These are phyloP conservation scores for Campoletis sonorensis DNA, from an alignment of 1,140 invertebrate genomes.

Conservation along the genomic window DNA sequence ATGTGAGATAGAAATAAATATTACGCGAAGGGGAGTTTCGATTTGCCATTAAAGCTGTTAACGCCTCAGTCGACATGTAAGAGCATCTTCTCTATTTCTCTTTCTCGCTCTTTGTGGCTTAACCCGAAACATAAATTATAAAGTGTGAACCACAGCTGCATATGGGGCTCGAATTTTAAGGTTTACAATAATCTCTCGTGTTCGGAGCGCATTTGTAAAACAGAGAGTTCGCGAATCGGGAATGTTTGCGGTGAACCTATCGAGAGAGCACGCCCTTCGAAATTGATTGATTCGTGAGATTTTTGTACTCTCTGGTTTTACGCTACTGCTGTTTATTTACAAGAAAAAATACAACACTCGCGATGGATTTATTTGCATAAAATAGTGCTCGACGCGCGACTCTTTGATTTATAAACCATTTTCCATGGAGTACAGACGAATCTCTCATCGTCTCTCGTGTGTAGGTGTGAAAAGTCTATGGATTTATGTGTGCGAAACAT, in stretches of 20 bases:
- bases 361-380: slow-evolving; percentile 35
- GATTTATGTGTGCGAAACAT: background rate
- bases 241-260: no score
- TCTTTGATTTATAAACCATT: slow-evolving; percentile 40
- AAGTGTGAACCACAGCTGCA: background rate
- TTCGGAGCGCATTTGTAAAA: no score
- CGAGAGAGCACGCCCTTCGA: background rate
- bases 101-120: background rate
- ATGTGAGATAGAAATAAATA: background rate
- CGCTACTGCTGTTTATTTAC: background rate
- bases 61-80: slow-evolving; percentile 27
- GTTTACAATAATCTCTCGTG: no score
- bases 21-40: slow-evolving; percentile 62
- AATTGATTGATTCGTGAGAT: background rate
- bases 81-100: slow-evolving; percentile 17
- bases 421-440: background rate
- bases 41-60: slow-evolving; percentile 73
- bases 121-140: background rate
- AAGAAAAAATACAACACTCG: slow-evolving; percentile 11
- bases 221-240: no score
- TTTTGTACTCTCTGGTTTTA: background rate
- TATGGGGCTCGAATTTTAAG: no score
- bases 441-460: background rate
- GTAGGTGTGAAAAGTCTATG: background rate
- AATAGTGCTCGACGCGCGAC: slow-evolving; percentile 2